Base-by-base conservation (phyloP, 2,888 invertebrate genomes). In the Cantharis flavilabris region DNA sequence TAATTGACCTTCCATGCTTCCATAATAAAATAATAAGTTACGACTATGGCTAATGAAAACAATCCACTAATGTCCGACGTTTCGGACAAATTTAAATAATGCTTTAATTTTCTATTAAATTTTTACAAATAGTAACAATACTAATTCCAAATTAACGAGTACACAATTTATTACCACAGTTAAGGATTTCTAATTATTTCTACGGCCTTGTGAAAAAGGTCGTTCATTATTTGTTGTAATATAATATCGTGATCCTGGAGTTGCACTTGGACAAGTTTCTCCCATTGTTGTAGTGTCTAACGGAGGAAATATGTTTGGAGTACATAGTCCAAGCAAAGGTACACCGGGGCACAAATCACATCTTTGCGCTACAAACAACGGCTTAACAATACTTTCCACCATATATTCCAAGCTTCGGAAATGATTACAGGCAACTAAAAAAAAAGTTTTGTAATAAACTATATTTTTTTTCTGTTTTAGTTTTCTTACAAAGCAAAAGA, bases 371-470 rank as follows among this genome's bases (percentile, higher is more conserved):
- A 18, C 20, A 18, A 69, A 73, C 26, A 26, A 11, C 23, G 65
- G 65, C 3, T 23, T 4, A 16, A 16, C 3, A 2, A 75, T 69
- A 30, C 71, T 75, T 28, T 75, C 71, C 3, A 23, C 20, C 28
- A 62, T 28, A 20, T 62, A 69, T 26, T 71, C 62, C 9, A 62
- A 3, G 62, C 26, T 20, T 5, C 71, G 63, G 9, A 71, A 9
- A 26, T 75, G 75, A 28, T n/a, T 16, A 13, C 75, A 75, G 11
- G 5, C 13, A 23, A 30, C 75, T 75, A 30, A 28, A 69, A 49
- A n/a, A 62, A 65, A 13, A 65, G 14, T 7, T 7, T 13, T 49
- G 13, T 7, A n/a, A 49, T n/a, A 49, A 49, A 49, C n/a, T 7
- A 7, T 1, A 62, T 13, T 16, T 30, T n/a, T 13, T 16, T 30